phyloP scores from a whole-genome alignment of 2,113 vertebrate species.

The Sorex araneus region DNA sequence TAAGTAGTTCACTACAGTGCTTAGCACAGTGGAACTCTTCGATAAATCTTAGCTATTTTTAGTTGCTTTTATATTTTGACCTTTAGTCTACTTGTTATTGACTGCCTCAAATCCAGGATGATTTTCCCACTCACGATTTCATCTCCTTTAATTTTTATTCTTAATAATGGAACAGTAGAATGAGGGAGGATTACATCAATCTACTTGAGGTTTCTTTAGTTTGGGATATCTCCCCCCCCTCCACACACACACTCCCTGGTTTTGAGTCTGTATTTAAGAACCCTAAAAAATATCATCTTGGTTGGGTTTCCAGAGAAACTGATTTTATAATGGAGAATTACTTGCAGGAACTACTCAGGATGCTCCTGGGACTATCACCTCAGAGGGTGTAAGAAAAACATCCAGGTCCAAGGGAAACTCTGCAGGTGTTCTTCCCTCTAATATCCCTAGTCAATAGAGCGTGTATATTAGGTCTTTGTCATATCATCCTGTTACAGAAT shows the following conservation, averaged over 20 bases:
- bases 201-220: background rate
- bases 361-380: background rate
- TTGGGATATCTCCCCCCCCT: background rate
- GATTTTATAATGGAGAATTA: background rate
- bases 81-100: background rate
- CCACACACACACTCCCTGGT: background rate
- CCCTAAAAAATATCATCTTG: background rate
- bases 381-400: background rate
- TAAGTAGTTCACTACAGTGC: background rate
- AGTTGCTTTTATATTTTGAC: constrained; percentile 4
- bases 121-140: background rate
- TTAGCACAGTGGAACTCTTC: background rate
- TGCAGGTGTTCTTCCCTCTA: background rate
- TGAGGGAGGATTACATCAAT: constrained; percentile 16
- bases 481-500: background rate
- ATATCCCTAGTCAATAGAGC: background rate
- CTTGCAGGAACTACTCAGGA: background rate
- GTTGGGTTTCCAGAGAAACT: background rate
- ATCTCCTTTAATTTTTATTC: background rate
- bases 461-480: background rate
- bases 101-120: background rate
- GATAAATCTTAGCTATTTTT: constrained; percentile 19
- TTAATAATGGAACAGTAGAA: background rate
- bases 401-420: background rate
- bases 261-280: background rate